phyloP scores from a whole-genome alignment of 2,113 vertebrate genomes.

The Otis tarda region DNA sequence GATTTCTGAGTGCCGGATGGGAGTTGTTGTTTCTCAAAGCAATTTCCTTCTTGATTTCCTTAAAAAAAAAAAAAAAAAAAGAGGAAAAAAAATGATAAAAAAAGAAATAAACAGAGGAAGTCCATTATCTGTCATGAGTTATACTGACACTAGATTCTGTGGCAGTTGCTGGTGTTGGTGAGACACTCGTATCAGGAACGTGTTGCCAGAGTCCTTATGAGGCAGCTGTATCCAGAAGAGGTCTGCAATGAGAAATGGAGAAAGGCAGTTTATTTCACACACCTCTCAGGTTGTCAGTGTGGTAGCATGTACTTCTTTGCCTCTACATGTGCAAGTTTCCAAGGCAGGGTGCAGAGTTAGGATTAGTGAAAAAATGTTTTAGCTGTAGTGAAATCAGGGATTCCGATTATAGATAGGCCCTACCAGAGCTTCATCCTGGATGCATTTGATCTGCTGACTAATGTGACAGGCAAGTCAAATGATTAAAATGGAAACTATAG shows the following conservation, averaged over 20 bases:
- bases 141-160: background rate
- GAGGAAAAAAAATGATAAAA: too few relatives aligned
- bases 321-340: background rate
- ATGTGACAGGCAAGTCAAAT: background rate
- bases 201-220: background rate
- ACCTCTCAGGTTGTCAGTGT: background rate
- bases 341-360: background rate
- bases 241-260: background rate
- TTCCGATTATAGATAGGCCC: accelerated
- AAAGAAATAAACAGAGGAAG: accelerated
- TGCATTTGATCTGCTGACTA: background rate
- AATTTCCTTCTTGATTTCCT: background rate
- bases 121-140: background rate
- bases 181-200: background rate
- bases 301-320: background rate
- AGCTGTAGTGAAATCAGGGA: background rate
- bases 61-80: background rate
- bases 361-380: background rate
- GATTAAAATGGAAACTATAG: background rate
- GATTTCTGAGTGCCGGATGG: background rate
- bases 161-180: background rate
- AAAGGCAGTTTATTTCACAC: background rate
- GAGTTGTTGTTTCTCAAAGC: background rate
- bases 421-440: background rate
- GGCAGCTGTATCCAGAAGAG: background rate